Base-by-base conservation (phyloP, 2,888 invertebrate genomes). In the Drosophila nigricruria region DNA sequence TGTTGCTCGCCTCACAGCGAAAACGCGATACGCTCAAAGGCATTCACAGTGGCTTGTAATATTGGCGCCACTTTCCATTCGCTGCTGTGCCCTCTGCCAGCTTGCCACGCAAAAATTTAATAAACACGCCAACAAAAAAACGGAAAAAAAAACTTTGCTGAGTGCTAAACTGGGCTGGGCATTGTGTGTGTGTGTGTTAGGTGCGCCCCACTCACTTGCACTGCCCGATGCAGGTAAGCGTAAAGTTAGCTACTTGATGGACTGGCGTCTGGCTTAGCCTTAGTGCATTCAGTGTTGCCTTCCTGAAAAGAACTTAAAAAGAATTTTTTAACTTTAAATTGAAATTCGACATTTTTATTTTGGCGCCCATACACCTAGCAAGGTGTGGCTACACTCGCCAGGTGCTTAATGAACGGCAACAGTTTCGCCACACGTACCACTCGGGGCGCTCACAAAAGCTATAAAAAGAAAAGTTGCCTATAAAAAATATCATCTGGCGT, bases 401-500 rank as follows among this genome's bases (percentile, higher is more conserved):
- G 68, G 59, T 86, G 77, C 62, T 70, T 78, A 82, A 88, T 84
- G 82, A 82, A 77, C 56, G 73, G 52, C 67, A 67, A 40, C 75
- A 65, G 63, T 56, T 52, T 59, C 9, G 68, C 34, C 34, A 34
- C 34, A 52, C 50, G 50, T 34, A 50, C 40, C 53, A 45, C 43
- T 60, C 56, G 71, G 23, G 30, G 20, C 20, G 23, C 57, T 58
- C 38, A 69, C 60, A 54, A 69, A 70, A 71, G 74, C 88, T 52
- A 76, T 81, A 88, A 84, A 88, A 78, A 65, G 58, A 45, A 59
- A 66, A 65, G 66, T 64, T 67, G 70, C 65, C 82, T 78, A 84
- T 82, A 82, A 82, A 82, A 87, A 66, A 74, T 84, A 87, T 79
- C 88, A 87, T 87, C 89, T 79, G 87, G 77, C 83, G 81, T 79